Evolutionary conservation across 1,140 invertebrate species (phyloP), one percentile per base, ranked within the genome.

Genomic region (Eupristina koningsbergeri): DNA sequence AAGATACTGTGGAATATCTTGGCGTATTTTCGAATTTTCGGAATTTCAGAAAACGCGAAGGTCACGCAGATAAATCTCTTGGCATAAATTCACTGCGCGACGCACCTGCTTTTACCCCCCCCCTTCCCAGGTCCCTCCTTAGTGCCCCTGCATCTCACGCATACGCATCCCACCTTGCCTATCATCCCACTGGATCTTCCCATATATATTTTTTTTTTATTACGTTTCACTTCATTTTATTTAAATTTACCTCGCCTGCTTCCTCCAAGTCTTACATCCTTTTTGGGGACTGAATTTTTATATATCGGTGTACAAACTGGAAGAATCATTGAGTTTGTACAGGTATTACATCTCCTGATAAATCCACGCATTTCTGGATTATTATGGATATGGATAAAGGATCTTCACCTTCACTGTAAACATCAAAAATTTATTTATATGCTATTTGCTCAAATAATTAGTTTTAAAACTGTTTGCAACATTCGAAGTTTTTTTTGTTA

Each of bases 61-160:
- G 79, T 80, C 79, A 80, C 73, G 64, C 47, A 53, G 67, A 80
- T 80, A 73, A 80, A 34, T 45, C 77, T 50, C 36, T 58, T 61
- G 50, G 53, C 71, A 63, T 75, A 75, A n/a, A 53, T 81, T 81
- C 79, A 75, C 36, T 19, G 45, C 15, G 47, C 8, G 31, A n/a
- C 36, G 39, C 80, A 81, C 80, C 80, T 74, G 69, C 81, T 15
- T n/a, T 34, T 19, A 13, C 22, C 19, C 26, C 41, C n/a, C 73
- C 36, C 31, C 47, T 15, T 6, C n/a, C 39, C 58, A 34, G 84
- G 79, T 82, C 76, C 61, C 67, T 53, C 75, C 76, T 77, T 17
- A 73, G 73, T 77, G 31, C 26, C 41, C n/a, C 73, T 50, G 19
- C 47, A n/a, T 6, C n/a, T 58, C 58, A 34, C 85, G 79, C 29